Evolutionary conservation across 2,797 vertebrate species (phyloP).

Genomic region (Peromyscus nudipes): DNA sequence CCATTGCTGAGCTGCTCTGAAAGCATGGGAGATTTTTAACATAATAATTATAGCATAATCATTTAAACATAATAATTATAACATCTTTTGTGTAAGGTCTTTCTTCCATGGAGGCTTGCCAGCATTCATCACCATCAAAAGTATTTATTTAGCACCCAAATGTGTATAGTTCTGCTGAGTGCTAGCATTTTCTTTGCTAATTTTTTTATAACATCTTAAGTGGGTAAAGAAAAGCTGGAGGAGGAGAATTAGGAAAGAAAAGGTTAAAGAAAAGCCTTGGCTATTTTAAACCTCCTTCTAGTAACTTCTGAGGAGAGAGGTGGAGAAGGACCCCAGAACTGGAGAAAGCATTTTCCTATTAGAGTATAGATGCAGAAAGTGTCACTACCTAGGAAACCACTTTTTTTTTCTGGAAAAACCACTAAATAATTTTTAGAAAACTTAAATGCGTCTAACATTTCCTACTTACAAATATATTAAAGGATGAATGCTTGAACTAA

Average conservation of each 20-base stretch:
- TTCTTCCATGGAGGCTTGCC: constrained; percentile 80
- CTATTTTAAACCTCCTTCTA: constrained; percentile 59
- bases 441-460: not conserved
- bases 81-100: constrained; percentile 83
- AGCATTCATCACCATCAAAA: constrained; percentile 80
- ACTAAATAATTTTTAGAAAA: constrained; percentile 36
- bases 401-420: not conserved
- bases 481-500: constrained; percentile 43
- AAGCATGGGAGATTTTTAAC: constrained; percentile 82
- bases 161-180: constrained; percentile 77
- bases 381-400: too few species aligned
- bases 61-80: constrained; percentile 85
- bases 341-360: not conserved
- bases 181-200: constrained; percentile 69
- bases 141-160: constrained; percentile 82
- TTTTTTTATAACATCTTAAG: constrained; percentile 75
- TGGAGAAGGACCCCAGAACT: not conserved
- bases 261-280: constrained; percentile 63
- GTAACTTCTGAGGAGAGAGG: not conserved
- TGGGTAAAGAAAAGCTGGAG: constrained; percentile 67
- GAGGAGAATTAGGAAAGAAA: constrained; percentile 51
- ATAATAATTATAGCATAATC: constrained; percentile 85
- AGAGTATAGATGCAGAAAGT: not conserved
- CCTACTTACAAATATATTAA: not conserved
- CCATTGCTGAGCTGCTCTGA: constrained; percentile 68